Base-by-base conservation (phyloP, 2,888 invertebrate species). In the Ichneumoninae sp. region DNA sequence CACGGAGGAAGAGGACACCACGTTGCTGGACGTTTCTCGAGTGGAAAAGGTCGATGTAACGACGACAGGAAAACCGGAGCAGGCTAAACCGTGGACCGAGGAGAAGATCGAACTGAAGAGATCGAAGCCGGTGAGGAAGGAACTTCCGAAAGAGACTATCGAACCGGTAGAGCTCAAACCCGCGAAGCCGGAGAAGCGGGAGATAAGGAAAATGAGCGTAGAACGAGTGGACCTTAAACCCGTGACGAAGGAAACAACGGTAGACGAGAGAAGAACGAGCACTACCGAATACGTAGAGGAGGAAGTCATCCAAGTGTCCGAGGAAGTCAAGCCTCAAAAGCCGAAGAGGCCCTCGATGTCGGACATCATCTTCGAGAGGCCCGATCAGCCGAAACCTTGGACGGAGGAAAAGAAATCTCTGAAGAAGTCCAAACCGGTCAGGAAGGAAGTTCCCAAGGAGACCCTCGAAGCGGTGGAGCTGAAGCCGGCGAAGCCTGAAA, bases 41-140 rank as follows among this genome's bases (percentile, higher is more conserved):
- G 33, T 73, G 0, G 88, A 79, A 40, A 87, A 83, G 57, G 87
- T 89, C 0, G 85, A 85, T 16, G 78, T 83, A 6, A 66, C 71
- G n/a, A 57, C 68, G 13, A 65, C 52, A 0, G 83, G 40, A 22
- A 78, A 75, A 54, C 16, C 73, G 0, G 89, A 90, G 13, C 86
- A 88, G 60, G 83, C 87, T 1, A 92, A 95, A 89, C 95, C 95
- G 10, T 96, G 96, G 96, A 97, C 95, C 3, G 95, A 96, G 89
- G 96, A 97, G 93, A 95, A 95, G 87, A 94, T 96, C 19, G 94
- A 92, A 57, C 91, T 96, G 36, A 96, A 95, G 88, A 94, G 94
- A 89, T 92, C 94, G 83, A 91, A 91, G 88, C 88, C 91, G 19
- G 92, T 93, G 70, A 92, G 87, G 73, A 94, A 94, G 88, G 93